Conservation (phyloP, 1,140 invertebrate species). For the Drosophila kohkoa region DNA sequence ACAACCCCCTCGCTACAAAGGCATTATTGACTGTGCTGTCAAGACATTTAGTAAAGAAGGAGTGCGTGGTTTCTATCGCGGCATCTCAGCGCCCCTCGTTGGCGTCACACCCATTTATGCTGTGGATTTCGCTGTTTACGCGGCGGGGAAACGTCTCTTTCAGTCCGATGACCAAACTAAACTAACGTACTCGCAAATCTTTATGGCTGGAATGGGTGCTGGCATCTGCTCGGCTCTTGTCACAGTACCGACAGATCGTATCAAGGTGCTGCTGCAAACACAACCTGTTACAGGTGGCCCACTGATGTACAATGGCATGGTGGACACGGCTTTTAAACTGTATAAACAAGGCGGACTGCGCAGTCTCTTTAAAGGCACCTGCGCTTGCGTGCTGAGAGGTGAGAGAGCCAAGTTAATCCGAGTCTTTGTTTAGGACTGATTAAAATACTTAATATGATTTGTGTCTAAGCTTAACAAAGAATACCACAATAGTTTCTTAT, state of each 20-base stretch:
- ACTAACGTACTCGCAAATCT: constrained; percentile 91
- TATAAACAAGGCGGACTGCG: constrained; percentile 97
- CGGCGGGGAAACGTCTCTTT: constrained; percentile 95
- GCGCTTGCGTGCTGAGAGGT: constrained; percentile 96
- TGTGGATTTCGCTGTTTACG: constrained; percentile 98
- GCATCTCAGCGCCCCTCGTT: constrained; percentile 89
- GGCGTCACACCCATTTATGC: constrained; percentile 96
- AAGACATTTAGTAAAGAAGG: constrained; percentile 96
- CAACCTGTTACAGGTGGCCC: constrained; percentile 91
- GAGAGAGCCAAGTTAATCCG: constrained; percentile 20
- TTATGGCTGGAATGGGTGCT: constrained; percentile 96
- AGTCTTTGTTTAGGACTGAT: no score
- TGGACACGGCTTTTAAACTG: constrained; percentile 96
- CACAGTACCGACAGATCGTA: constrained; percentile 98
- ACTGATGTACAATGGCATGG: constrained; percentile 95
- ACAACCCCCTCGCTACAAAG: constrained; percentile 91
- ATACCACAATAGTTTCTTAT: no score
- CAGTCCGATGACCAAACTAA: constrained; percentile 89
- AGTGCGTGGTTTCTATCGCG: constrained; percentile 93
- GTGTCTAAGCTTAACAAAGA: no score
- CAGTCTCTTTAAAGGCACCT: constrained; percentile 97
- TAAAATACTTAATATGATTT: no score
- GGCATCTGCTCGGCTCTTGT: constrained; percentile 97
- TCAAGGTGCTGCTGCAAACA: constrained; percentile 98
- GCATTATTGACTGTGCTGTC: constrained; percentile 96